These are phyloP conservation scores for Pangasius krempfi DNA, from an alignment of 2,797 vertebrate genomes.

Conservation along the genomic window DNA sequence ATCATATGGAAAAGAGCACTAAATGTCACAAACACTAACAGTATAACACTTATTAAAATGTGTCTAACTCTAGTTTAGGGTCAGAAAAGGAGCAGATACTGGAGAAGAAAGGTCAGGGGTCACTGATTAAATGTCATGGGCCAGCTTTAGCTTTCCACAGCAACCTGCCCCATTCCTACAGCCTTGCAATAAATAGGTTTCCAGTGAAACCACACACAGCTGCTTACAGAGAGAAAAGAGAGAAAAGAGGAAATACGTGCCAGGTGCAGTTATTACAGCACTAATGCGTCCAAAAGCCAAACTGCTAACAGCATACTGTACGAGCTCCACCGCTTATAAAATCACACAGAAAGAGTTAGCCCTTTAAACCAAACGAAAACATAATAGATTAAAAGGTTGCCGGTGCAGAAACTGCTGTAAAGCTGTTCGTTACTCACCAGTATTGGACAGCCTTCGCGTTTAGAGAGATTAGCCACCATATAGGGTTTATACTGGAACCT, in stretches of 20 bases:
- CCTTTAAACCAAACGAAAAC: background rate
- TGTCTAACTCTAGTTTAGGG: background rate
- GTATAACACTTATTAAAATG: background rate
- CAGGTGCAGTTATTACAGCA: background rate
- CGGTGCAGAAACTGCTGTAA: background rate
- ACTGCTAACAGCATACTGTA: background rate
- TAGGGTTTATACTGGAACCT: constrained; percentile 18
- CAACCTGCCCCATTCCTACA: background rate
- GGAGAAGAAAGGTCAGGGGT: constrained; percentile 48
- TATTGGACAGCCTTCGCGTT: too few relatives aligned
- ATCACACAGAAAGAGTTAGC: background rate
- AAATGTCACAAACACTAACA: background rate
- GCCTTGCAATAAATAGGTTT: background rate
- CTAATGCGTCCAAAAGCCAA: background rate
- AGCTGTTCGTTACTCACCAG: constrained; percentile 20
- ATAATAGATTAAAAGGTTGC: background rate
- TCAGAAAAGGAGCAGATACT: background rate
- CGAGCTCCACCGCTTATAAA: background rate
- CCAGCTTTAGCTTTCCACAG: constrained; percentile 6
- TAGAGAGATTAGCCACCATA: background rate
- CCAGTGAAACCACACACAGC: background rate
- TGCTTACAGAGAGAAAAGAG: background rate
- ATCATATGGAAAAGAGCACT: background rate
- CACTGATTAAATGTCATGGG: constrained; percentile 51
- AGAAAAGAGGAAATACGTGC: background rate